Evolutionary conservation across 2,888 invertebrate genomes (phyloP).

Genomic region (Achlya flavicornis): DNA sequence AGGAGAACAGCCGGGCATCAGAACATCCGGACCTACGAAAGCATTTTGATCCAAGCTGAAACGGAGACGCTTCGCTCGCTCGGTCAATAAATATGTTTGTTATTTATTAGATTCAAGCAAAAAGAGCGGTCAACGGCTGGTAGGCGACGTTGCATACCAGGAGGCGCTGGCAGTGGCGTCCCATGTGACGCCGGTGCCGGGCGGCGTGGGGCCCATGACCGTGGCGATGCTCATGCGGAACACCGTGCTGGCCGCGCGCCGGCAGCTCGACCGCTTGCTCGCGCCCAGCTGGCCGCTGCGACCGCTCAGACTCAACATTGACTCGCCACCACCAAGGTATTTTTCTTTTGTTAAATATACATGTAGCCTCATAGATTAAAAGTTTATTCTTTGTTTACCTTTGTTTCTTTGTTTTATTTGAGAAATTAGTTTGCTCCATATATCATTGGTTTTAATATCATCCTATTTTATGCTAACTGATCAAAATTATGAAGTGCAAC

Average conservation of each 20-base stretch:
- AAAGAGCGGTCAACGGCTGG: constrained; percentile 91
- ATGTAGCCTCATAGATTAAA: no score
- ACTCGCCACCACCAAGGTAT: constrained; percentile 93
- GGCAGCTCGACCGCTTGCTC: constrained; percentile 83
- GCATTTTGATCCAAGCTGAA: no score
- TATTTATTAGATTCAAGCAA: constrained; percentile 87
- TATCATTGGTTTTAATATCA: no score
- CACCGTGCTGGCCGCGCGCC: constrained; percentile 92
- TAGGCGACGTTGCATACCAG: constrained; percentile 97
- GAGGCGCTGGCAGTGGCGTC: constrained; percentile 92
- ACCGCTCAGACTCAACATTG: constrained; percentile 85
- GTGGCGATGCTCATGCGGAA: constrained; percentile 99
- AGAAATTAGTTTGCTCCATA: no score
- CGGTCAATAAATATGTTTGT: neutral
- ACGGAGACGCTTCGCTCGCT: no score
- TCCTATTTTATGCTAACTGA: no score
- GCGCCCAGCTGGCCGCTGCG: constrained; percentile 88
- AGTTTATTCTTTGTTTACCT: no score
- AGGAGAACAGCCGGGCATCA: no score
- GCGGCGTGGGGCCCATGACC: constrained; percentile 99
- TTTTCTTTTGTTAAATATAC: neutral
- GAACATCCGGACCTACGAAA: no score
- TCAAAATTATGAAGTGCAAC: no score
- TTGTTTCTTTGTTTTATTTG: no score
- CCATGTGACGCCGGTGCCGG: constrained; percentile 96